Evolutionary conservation across 2,888 invertebrate species (phyloP), one percentile per base, ranked within the genome.

Genomic region (Xestobium rufovillosum): DNA sequence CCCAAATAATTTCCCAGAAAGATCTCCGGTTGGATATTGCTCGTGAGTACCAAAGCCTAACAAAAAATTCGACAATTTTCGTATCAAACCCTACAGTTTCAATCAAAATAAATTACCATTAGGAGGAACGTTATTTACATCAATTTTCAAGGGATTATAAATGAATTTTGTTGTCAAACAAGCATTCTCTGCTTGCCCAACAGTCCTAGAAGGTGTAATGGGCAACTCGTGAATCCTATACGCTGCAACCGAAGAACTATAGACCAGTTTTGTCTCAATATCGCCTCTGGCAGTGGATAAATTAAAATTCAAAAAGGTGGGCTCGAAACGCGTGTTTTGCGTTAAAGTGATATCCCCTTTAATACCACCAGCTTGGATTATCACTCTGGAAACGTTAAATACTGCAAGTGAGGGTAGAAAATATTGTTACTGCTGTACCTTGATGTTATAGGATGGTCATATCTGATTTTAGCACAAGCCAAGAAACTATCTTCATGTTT

Each of bases 11-110:
- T 94, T 94, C 12, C 91, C 91, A 35, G 87, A 82, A 8, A 95
- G 66, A 59, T 94, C 92, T 0, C 95, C 95, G 2, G 91, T 69
- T 1, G 89, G 80, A 56, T 92, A 95, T 61, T 87, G 85, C 62
- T 95, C 91, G 60, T 88, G 88, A 0, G 88, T 86, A 19, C 85
- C 88, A 50, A 77, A 73, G 12, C 80, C 79, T 80, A 53, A 4
- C 56, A 50, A 40, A 36, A 38, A 31, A 6, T 6, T 29, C 34
- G 23, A 6, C n/a, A 19, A n/a, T 26, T 12, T 14, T 14, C 6
- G 23, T 2, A 13, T 8, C 23, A 19, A 19, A 19, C 23, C 19
- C 11, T 4, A 16, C 8, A 25, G n/a, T 13, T 36, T 12, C 16
- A 8, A 8, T 19, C 23, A n/a, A 19, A 36, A 13, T 35, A 8